phyloP scores from a whole-genome alignment of 1,140 invertebrate species.

The Caenorhabditis brenneri region DNA sequence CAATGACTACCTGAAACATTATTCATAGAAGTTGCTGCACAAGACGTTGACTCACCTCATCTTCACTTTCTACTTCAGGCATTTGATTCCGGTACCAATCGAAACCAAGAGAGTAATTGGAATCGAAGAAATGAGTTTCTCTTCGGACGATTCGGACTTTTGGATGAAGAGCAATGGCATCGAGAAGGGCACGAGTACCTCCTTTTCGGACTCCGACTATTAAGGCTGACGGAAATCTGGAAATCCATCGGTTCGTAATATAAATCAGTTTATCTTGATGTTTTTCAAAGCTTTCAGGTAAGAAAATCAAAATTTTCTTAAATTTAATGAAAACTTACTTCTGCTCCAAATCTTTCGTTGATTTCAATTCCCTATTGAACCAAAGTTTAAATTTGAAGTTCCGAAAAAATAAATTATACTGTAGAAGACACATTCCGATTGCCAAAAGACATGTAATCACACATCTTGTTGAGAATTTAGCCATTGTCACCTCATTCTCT shows the following conservation, averaged over 20 bases:
- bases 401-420: constrained; percentile 21
- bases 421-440: constrained; percentile 10
- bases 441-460: constrained; percentile 16
- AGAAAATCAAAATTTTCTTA: not conserved
- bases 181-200: constrained; percentile 73
- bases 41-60: constrained; percentile 57
- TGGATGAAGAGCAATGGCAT: constrained; percentile 72
- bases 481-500: constrained; percentile 17
- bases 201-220: constrained; percentile 74
- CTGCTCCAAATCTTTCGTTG: not conserved
- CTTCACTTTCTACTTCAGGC: constrained; percentile 53
- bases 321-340: not conserved
- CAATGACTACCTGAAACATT: constrained; percentile 61
- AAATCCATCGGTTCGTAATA: not conserved
- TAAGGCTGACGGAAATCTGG: constrained; percentile 58
- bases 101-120: constrained; percentile 60
- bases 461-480: constrained; percentile 27
- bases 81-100: constrained; percentile 70
- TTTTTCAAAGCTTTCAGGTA: too few relatives aligned
- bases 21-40: not conserved
- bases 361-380: not conserved
- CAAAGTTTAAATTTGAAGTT: constrained; percentile 23
- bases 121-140: constrained; percentile 73
- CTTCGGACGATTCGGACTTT: constrained; percentile 67
- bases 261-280: too few relatives aligned